A percentile compares a stretch with the other conserved stretches of the same genome.
Evolutionary conservation across 2,888 invertebrate genomes (phyloP).

Genomic region (Dolichomitus sp.): DNA sequence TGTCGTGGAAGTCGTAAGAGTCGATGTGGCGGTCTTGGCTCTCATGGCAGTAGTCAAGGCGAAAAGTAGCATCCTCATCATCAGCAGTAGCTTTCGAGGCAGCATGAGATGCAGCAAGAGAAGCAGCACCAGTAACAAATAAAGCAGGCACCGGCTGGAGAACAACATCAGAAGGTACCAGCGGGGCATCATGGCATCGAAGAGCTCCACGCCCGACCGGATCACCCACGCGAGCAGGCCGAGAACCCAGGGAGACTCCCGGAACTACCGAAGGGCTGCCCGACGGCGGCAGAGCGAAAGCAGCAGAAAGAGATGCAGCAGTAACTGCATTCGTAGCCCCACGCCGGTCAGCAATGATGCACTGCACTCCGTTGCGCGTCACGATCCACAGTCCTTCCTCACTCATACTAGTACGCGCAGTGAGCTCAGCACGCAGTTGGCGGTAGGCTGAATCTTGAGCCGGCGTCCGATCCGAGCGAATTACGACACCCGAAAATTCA

Average conservation of each 20-base stretch:
- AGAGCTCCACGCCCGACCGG: not conserved
- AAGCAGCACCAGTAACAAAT: not conserved
- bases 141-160: not conserved
- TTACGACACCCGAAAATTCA: not conserved
- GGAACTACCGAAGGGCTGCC: not conserved
- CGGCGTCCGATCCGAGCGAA: not conserved
- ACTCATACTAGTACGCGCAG: not conserved
- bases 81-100: not conserved
- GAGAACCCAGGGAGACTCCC: not conserved
- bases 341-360: not conserved
- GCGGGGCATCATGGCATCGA: not conserved
- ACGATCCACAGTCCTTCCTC: not conserved
- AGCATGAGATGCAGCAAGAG: not conserved
- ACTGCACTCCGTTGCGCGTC: not conserved
- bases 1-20: not conserved
- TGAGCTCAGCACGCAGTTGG: not conserved
- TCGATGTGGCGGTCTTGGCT: not conserved
- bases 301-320: not conserved
- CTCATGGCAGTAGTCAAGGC: not conserved
- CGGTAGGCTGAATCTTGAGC: not conserved
- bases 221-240: not conserved
- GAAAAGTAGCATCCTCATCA: not conserved
- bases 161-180: not conserved
- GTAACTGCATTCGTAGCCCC: not conserved
- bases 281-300: not conserved